Conservation (phyloP, 2,888 invertebrate genomes). For the Marasmarcha lunaedactyla region DNA sequence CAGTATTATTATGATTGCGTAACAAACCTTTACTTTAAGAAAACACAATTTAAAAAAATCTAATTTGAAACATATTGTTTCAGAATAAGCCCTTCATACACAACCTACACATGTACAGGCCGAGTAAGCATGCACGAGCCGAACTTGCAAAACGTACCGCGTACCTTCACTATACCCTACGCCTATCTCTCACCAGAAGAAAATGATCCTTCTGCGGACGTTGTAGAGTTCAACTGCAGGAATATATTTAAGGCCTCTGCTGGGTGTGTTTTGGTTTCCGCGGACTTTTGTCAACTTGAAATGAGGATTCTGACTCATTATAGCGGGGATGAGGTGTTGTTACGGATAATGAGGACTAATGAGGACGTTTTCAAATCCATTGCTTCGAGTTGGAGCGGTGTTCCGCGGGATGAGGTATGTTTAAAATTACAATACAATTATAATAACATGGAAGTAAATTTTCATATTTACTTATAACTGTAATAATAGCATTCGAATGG, state of each 20-base stretch:
- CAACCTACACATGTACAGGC: conserved; percentile 80
- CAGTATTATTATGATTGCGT: too few species aligned
- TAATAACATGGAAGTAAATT: too few species aligned
- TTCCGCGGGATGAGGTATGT: conserved; percentile 73
- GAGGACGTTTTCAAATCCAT: conserved; percentile 88
- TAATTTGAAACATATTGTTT: conserved; percentile 17
- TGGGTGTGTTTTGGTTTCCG: conserved; percentile 80
- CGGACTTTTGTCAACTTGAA: conserved; percentile 97
- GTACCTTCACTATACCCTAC: conserved; percentile 78
- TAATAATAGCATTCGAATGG: too few species aligned
- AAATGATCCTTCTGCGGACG: conserved; percentile 25
- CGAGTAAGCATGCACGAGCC: conserved; percentile 93
- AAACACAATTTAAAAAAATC: not conserved
- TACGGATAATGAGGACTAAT: conserved; percentile 73
- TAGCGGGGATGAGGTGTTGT: conserved; percentile 79
- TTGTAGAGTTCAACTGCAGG: conserved; percentile 73
- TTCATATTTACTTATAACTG: too few species aligned
- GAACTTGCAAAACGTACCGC: conserved; percentile 91
- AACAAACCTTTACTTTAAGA: too few species aligned
- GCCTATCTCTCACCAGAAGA: conserved; percentile 28
- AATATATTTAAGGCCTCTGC: conserved; percentile 74
- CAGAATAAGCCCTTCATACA: conserved; percentile 76
- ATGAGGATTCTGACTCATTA: conserved; percentile 93
- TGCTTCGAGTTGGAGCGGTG: conserved; percentile 85
- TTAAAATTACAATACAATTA: too few species aligned